Evolutionary conservation across 2,113 vertebrate genomes (phyloP), one percentile per base, ranked within the genome.

Genomic region (Nematolebias whitei): DNA sequence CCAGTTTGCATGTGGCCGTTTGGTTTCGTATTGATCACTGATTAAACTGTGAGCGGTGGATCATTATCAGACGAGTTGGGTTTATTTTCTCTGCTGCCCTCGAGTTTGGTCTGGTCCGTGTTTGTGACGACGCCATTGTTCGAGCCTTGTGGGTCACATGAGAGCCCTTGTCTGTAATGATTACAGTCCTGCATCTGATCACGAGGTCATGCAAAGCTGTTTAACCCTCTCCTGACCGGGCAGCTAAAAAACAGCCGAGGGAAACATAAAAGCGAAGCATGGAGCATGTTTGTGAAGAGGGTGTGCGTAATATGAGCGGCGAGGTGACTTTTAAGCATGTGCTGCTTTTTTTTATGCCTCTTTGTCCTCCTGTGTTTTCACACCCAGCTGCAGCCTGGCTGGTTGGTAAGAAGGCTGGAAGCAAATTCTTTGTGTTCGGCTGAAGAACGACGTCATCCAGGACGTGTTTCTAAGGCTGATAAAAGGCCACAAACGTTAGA

Each of bases 141-240:
- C 26, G 68, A 44, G 49, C 19, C 3, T 13, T 23, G 64, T 41
- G 74, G 78, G 80, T 91, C 87, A 88, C 74, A 85, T 85, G 86
- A 90, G 76, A 84, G 72, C 59, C 47, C 51, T 18, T 22, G 74
- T 71, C 64, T 67, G 58, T 44, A 59, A 40, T 82, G 61, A 76
- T 85, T 83, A 40, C 24, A 59, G 63, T 87, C 85, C 90, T 24
- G 58, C 68, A 44, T 87, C 72, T 54, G 62, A 76, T 90, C 89
- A 90, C 80, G 79, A 83, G 82, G 82, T 57, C 64, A 75, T 5
- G 76, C 83, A 43, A 63, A 45, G 44, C 38, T 4, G 59, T 69
- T 63, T 85, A 80, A 83, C 81, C 75, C 78, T 61, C 52, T 65
- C 15, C 63, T 1, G 24, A 15, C 26, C 40, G 45, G 12, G 0